Evolutionary conservation across 2,797 vertebrate genomes (phyloP), one percentile per base, ranked within the genome.

Genomic region (Aeoliscus strigatus): DNA sequence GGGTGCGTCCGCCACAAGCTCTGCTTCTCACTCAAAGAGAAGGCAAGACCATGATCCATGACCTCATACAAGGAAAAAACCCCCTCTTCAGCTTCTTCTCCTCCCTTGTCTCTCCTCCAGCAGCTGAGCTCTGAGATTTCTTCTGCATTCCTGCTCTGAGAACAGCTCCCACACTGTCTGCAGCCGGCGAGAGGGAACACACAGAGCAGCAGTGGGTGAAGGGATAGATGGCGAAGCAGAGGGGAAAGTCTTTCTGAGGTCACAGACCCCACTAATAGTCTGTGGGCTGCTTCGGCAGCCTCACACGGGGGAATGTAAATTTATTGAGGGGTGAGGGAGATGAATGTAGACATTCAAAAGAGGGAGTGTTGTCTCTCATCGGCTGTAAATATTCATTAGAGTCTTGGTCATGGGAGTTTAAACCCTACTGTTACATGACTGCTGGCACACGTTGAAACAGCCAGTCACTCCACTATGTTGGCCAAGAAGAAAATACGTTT

Each of bases 21-120:
- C 66, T 67, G 61, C 70, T 67, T 12, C 63, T 54, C 14, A 8
- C 64, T 73, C 45, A 59, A 59, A 65, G 51, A 62, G 70, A 67
- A 71, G 45, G n/a, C n/a, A n/a, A n/a, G n/a, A n/a, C 66, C 77
- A 75, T 80, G 78, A 73, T 73, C 70, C 60, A 81, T 88, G 80
- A 88, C 69, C 80, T 88, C 86, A 88, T 85, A 66, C 60, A 65
- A 71, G 62, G 74, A 71, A 86, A 86, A 85, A 82, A 79, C 76
- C 82, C 81, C 83, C 70, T 70, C 51, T 77, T 64, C 55, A 21
- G 18, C 18, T 21, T 21, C 18, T 21, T 64, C 55, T 70, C 63
- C 69, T 69, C 54, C 70, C 69, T 73, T 56, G 23, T 27, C 51
- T 68, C 46, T 70, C 47, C 61, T 73, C 43, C 66, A 32, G 60